Percentiles rank a stretch among this genome's conserved stretches.
phyloP scores from a whole-genome alignment of 2,888 invertebrate species.

The Nemoura dubitans region DNA sequence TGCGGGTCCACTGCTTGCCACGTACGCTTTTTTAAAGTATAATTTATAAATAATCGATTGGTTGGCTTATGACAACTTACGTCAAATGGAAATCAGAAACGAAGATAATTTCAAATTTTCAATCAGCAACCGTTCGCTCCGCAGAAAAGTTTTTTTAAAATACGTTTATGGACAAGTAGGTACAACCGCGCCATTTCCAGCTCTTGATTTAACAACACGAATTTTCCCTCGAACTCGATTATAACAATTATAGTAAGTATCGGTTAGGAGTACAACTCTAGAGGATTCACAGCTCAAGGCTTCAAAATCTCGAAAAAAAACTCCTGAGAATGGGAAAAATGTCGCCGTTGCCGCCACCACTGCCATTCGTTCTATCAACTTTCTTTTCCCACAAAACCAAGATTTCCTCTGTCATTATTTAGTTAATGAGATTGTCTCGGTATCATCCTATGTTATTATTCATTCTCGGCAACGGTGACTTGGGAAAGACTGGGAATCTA shows the following conservation, averaged over 20 bases:
- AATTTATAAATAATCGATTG: background rate
- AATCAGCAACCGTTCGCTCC: background rate
- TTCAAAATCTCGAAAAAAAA: background rate
- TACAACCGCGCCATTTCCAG: background rate
- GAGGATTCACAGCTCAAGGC: background rate
- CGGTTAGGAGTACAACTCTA: background rate
- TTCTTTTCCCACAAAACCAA: background rate
- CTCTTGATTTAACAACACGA: background rate
- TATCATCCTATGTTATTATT: conserved; percentile 7
- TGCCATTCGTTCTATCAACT: conserved; percentile 7
- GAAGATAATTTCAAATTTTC: background rate
- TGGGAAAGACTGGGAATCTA: background rate
- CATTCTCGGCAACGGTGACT: background rate
- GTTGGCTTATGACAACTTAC: background rate
- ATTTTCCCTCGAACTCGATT: background rate
- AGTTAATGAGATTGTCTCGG: conserved; percentile 12
- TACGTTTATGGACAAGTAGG: background rate
- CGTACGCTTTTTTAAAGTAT: background rate
- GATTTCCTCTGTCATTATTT: conserved; percentile 5
- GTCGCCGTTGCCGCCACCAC: background rate
- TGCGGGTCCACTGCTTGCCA: background rate
- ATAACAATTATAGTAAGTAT: conserved; percentile 1
- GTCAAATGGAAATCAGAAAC: background rate
- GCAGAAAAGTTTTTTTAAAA: background rate
- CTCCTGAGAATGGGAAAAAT: conserved; percentile 12